These are phyloP conservation scores for Trypoxylon attenuatum DNA, from an alignment of 2,888 invertebrate species.

Conservation along the genomic window DNA sequence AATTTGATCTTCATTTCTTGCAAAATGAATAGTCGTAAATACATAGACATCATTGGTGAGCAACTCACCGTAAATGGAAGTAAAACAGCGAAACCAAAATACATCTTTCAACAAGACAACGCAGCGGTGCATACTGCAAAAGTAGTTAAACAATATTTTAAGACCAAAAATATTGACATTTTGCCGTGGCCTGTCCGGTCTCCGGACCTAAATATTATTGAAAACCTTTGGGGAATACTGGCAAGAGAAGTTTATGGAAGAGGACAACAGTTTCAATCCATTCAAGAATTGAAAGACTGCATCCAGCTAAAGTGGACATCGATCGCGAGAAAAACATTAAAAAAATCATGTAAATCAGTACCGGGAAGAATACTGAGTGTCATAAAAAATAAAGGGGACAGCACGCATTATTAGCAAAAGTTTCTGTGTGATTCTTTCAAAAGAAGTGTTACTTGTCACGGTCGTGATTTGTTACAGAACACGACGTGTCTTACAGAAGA, in stretches of 20 bases:
- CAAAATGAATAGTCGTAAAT: too few relatives aligned
- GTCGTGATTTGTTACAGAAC: too few relatives aligned
- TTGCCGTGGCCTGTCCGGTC: constrained; percentile 1
- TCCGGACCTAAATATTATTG: constrained; percentile 12
- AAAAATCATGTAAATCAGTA: constrained; percentile 4
- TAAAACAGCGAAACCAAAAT: not conserved
- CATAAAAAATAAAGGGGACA: too few relatives aligned
- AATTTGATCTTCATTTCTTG: too few relatives aligned
- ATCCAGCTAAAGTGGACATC: constrained; percentile 1
- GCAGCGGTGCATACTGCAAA: constrained; percentile 1
- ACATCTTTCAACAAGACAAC: constrained; percentile 15
- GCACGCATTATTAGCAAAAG: too few relatives aligned
- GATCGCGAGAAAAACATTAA: not conserved
- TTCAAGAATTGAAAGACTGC: too few relatives aligned
- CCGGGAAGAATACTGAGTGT: not conserved
- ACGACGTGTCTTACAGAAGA: too few relatives aligned
- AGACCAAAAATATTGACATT: not conserved
- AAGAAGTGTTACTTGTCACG: too few relatives aligned
- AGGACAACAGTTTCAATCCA: not conserved
- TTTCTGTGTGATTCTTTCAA: too few relatives aligned
- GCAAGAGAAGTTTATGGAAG: not conserved
- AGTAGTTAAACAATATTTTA: constrained; percentile 3
- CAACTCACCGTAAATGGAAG: not conserved
- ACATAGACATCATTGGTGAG: not conserved
- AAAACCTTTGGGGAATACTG: constrained; percentile 7